These are phyloP conservation scores for Muscicapa adusta DNA, from an alignment of 2,113 vertebrate species.

Conservation along the genomic window DNA sequence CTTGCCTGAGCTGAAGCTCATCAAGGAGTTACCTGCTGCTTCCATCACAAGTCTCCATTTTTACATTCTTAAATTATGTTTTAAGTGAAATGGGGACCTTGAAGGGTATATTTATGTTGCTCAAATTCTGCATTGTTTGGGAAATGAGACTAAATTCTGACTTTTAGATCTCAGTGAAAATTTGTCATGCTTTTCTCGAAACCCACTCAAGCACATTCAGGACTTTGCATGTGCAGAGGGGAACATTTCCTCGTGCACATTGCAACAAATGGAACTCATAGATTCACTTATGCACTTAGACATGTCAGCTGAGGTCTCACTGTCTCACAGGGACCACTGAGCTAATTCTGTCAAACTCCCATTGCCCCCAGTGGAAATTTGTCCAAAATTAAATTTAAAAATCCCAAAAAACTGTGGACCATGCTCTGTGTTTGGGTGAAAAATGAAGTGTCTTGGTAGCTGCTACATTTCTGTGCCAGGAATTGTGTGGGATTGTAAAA, in stretches of 20 bases:
- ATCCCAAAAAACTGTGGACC: neutral
- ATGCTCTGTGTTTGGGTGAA: neutral
- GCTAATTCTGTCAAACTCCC: neutral
- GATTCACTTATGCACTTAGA: neutral
- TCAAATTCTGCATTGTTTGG: neutral
- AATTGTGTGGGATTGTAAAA: conserved; percentile 27
- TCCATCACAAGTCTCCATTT: neutral
- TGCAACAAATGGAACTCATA: neutral
- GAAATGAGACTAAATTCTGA: neutral
- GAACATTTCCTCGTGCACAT: neutral
- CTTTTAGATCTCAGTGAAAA: neutral
- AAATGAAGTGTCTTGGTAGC: conserved; percentile 41
- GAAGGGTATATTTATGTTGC: neutral
- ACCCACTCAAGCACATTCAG: neutral
- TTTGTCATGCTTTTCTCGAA: neutral
- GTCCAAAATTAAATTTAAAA: neutral
- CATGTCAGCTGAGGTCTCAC: neutral
- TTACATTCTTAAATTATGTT: neutral
- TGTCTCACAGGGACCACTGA: neutral
- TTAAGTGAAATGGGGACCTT: neutral
- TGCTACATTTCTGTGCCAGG: conserved; percentile 18
- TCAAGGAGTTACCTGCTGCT: neutral
- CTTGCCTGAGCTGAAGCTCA: neutral
- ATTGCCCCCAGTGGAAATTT: neutral
- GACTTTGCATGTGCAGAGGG: rapidly evolving